phyloP scores from a whole-genome alignment of 2,797 vertebrate species.

The Trachurus trachurus region DNA sequence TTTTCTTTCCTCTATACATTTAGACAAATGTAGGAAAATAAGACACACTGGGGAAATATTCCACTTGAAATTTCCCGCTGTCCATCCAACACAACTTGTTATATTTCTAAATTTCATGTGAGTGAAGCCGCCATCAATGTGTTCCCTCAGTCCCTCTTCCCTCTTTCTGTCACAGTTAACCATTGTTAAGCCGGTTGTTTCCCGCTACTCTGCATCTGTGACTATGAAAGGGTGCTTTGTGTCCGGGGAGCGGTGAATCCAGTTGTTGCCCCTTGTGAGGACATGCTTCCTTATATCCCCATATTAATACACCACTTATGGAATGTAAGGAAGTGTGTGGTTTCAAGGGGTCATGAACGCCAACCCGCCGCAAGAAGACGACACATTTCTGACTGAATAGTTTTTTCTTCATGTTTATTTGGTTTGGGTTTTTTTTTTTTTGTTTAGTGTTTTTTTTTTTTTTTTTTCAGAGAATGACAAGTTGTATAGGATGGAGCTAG shows the following conservation, averaged over 20 bases:
- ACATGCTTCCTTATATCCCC: conserved; percentile 99
- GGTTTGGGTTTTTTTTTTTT: no score
- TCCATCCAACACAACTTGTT: neutral
- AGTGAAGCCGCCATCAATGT: conserved; percentile 25
- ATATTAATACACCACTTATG: conserved; percentile 97
- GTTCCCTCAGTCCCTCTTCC: conserved; percentile 18
- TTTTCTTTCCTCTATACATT: neutral
- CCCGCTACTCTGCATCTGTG: conserved; percentile 57
- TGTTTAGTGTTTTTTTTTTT: neutral
- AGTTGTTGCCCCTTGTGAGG: conserved; percentile 87
- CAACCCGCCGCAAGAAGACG: conserved; percentile 24
- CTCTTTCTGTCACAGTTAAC: conserved; percentile 71
- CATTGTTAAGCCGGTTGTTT: conserved; percentile 66
- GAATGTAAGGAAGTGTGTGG: conserved; percentile 99
- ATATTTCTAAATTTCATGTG: neutral
- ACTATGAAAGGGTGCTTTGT: conserved; percentile 82
- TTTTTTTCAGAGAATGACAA: neutral
- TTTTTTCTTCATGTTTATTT: no score
- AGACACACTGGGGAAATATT: neutral
- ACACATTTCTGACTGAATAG: conserved; percentile 8
- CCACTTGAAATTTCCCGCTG: neutral
- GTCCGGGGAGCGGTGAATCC: conserved; percentile 65
- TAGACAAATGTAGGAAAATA: neutral
- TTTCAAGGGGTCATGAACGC: conserved; percentile 86
- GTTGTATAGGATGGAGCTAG: neutral